Percentiles rank a stretch among this genome's conserved stretches.
Conservation (phyloP, 2,113 vertebrate species). For the Microcebus tavaratra region DNA sequence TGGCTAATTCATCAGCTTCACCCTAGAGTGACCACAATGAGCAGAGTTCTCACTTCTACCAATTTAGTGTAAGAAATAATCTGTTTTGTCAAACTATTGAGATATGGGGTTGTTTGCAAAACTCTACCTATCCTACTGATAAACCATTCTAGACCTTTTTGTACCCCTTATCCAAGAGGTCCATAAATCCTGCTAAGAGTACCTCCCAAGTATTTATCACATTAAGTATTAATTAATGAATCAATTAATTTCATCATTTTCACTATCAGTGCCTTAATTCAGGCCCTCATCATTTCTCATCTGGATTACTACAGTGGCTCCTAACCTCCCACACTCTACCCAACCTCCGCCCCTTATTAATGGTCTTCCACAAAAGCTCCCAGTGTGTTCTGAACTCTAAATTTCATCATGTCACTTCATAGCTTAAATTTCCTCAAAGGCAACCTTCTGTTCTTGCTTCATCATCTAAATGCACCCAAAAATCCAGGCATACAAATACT, state of each 20-base stretch:
- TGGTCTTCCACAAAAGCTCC: slow-evolving; percentile 9
- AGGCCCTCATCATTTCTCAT: neutral
- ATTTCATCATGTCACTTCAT: neutral
- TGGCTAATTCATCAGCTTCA: neutral
- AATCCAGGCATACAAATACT: neutral
- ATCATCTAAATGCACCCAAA: neutral
- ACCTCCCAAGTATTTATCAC: slow-evolving; percentile 1
- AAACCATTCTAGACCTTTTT: neutral
- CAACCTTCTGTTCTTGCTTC: neutral
- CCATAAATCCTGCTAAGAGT: neutral
- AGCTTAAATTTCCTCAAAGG: neutral
- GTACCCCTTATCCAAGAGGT: neutral
- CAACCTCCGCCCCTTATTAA: slow-evolving; percentile 9
- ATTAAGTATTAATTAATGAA: neutral
- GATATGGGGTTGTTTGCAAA: neutral
- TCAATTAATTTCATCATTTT: neutral
- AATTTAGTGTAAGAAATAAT: neutral
- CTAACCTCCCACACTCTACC: neutral
- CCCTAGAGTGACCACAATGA: neutral
- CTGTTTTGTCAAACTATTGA: neutral
- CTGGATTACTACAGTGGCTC: slow-evolving; percentile 3
- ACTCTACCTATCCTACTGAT: neutral
- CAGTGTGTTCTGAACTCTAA: slow-evolving; percentile 4
- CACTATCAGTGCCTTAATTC: neutral
- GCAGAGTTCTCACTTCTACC: neutral